Percentiles rank a stretch among this genome's conserved stretches.
phyloP scores from a whole-genome alignment of 2,113 vertebrate genomes.

The Diglossa brunneiventris region DNA sequence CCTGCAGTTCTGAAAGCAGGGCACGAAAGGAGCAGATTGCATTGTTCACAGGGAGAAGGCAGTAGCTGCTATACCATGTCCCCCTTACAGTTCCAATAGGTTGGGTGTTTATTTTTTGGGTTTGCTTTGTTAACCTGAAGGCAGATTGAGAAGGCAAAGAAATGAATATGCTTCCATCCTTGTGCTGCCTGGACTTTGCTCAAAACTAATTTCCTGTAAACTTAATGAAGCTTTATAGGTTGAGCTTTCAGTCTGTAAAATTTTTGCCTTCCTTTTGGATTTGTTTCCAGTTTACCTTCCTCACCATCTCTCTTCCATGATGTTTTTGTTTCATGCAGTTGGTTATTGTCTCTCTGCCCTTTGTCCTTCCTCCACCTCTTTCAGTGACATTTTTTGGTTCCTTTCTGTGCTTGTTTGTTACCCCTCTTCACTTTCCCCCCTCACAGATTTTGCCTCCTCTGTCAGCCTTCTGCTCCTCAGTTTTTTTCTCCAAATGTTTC shows the following conservation, averaged over 20 bases:
- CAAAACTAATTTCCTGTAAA: not conserved
- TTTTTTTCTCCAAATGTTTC: conserved; percentile 44
- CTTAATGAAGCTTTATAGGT: not conserved
- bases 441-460: conserved; percentile 26
- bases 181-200: not conserved
- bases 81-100: not conserved
- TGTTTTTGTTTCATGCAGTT: not conserved
- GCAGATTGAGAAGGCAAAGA: not conserved
- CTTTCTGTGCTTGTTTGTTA: not conserved
- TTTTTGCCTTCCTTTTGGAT: not conserved
- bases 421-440: not conserved
- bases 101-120: conserved; percentile 6
- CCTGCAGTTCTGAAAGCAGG: conserved; percentile 35
- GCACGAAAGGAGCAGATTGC: conserved; percentile 24
- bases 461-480: conserved; percentile 30
- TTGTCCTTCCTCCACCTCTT: not conserved
- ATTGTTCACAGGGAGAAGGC: not conserved
- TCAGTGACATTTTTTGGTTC: not conserved
- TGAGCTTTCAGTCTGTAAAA: not conserved
- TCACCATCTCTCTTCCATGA: not conserved
- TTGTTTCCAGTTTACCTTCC: not conserved
- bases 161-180: not conserved
- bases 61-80: not conserved
- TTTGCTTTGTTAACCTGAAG: not conserved
- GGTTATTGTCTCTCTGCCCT: not conserved